Base-by-base conservation (phyloP, 2,888 invertebrate genomes). In the Therioaphis trifolii region DNA sequence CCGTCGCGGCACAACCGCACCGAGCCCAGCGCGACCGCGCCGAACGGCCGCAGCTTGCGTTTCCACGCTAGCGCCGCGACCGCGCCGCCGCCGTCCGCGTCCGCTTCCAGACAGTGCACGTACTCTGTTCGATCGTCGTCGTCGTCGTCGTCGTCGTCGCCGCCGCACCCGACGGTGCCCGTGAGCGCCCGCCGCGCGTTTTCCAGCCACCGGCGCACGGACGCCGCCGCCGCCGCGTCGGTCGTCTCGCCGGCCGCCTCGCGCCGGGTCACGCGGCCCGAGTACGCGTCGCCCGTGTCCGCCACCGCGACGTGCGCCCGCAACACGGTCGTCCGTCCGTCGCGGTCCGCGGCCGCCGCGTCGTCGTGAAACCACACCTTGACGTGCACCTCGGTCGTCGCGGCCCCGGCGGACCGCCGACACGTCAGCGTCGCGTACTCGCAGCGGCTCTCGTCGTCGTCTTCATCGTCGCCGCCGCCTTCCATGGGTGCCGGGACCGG, bases 341-440 rank as follows among this genome's bases (percentile, higher is more conserved):
- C 75, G n/a, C 35, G 3, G 35, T 35, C 35, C 35, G 35, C 35
- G 35, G 35, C 35, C 35, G 9, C 35, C 7, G 21, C n/a, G 5
- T 11, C 35, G 14, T 66, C 76, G 15, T 5, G 29, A 49, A 77
- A 77, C 9, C 9, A 15, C 18, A 49, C 15, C 21, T 35, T 49
- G 21, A 77, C 1, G 21, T 77, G 76, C 27, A 76, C 27, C 21
- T n/a, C 12, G 21, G 49, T 49, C 9, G 11, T 14, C 3, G 27
- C 24, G 14, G n/a, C 14, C 9, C 21, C 24, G 2, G 15, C 72
- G 3, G 61, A 46, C 29, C 21, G 27, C 4, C 27, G 27, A 9
- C 76, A 46, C 4, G 14, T 7, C 24, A 77, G 21, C 11, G 76
- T 77, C 15, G 46, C 46, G 21, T 49, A 77, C 4, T 77, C 76